Conservation (phyloP, 2,888 invertebrate genomes). For the Dicyrtomina minuta region DNA sequence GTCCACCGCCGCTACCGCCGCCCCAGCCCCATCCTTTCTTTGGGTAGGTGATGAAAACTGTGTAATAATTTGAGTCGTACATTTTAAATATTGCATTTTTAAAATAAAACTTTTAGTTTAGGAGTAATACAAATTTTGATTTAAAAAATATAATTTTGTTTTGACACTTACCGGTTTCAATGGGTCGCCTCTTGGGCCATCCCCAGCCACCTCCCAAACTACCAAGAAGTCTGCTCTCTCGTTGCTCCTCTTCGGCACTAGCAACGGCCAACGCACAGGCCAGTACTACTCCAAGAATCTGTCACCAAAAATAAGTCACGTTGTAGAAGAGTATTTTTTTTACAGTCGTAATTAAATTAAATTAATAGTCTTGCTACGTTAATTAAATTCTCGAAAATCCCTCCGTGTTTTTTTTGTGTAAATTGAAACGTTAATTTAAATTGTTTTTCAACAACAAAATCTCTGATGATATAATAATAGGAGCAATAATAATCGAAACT, state of each 20-base stretch:
- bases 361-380: too few relatives aligned
- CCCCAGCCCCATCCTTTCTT: constrained; percentile 43
- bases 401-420: too few relatives aligned
- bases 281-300: constrained; percentile 46
- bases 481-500: too few relatives aligned
- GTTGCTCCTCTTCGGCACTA: constrained; percentile 15
- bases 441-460: too few relatives aligned
- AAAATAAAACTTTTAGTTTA: background rate
- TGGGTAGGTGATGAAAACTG: constrained; percentile 38
- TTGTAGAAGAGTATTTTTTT: background rate
- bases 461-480: too few relatives aligned
- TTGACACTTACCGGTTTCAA: constrained; percentile 35
- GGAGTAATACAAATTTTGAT: background rate
- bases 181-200: constrained; percentile 35
- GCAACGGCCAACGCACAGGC: constrained; percentile 35
- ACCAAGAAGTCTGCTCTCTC: constrained; percentile 28
- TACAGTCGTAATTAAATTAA: background rate
- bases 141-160: background rate
- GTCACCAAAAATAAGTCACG: constrained; percentile 5
- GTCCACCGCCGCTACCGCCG: constrained; percentile 10
- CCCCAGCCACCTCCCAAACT: constrained; percentile 38
- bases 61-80: background rate
- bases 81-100: background rate
- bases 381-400: too few relatives aligned
- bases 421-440: too few relatives aligned